phyloP scores from a whole-genome alignment of 2,888 invertebrate genomes.

The Invenusta paracnida region DNA sequence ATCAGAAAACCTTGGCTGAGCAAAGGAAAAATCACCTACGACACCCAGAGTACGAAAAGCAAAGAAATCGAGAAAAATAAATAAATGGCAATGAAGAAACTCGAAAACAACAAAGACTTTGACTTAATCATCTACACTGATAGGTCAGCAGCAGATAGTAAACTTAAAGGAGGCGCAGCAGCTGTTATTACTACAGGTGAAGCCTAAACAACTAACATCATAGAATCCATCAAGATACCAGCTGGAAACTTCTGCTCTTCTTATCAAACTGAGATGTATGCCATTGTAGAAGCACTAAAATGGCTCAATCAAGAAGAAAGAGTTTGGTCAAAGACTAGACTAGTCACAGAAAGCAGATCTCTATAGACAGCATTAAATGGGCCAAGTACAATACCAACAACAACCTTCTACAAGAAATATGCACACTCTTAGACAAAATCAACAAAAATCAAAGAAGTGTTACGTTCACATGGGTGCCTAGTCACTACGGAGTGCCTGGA shows the following conservation, averaged over 20 bases:
- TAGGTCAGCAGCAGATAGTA: not conserved
- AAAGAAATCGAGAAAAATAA: not conserved
- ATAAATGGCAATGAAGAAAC: not conserved
- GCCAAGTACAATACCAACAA: not conserved
- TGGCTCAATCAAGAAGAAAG: not conserved
- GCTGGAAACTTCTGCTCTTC: not conserved
- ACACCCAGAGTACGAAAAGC: too few species aligned
- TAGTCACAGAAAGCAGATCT: not conserved
- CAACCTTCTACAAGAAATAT: not conserved
- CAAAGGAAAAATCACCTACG: too few species aligned
- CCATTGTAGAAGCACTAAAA: not conserved
- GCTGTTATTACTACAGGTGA: not conserved
- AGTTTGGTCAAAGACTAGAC: not conserved
- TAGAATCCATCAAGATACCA: not conserved
- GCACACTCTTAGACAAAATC: not conserved
- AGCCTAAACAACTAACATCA: not conserved
- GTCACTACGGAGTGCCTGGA: not conserved
- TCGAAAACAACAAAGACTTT: not conserved
- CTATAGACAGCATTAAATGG: not conserved
- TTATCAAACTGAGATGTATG: not conserved
- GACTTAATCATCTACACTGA: not conserved
- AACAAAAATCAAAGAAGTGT: not conserved
- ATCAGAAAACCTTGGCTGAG: too few species aligned
- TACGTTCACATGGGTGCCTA: not conserved
- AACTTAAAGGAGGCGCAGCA: not conserved